Base-by-base conservation (phyloP, 2,888 invertebrate species). In the Lithophane ornitopus region DNA sequence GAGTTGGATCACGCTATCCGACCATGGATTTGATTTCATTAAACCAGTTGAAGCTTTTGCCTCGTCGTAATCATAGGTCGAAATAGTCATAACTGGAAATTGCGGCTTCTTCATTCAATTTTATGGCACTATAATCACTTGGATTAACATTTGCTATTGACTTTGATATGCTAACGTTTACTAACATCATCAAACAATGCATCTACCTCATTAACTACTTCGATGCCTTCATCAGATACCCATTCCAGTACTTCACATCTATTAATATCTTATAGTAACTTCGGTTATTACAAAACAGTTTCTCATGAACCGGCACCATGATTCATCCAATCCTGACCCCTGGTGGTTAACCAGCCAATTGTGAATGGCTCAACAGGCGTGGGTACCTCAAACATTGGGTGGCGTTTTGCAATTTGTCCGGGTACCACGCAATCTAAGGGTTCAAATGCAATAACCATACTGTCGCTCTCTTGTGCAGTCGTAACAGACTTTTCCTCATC, bases 311-410 rank as follows among this genome's bases (percentile, higher is more conserved):
- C 78, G 69, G 71, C 54, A 68, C 63, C 65, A 79, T 93, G 92
- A 92, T 86, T 93, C 92, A 92, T 88, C 74, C 80, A 88, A 87
- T 90, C 79, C 85, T 91, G 91, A 91, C 92, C 91, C 89, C 85
- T 86, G 87, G 80, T 74, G 78, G 86, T 87, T 87, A 84, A 56
- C 78, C 85, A 75, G 62, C 82, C 86, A 89, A 90, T 90, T 88
- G 80, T 70, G 75, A 82, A 82, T 69, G 70, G 70, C 63, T 61
- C 58, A 78, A 85, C 84, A 69, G 71, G 69, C 82, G 87, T 87
- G 86, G 86, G 87, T 85, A 84, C 62, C 52, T 28, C 19, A 44
- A 70, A 70, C 61, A 74, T 73, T 71, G 77, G 54, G 58, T 77
- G 78, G 76, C 70, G 69, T 85, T 85, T 79, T 74, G 78, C 76